Base-by-base conservation (phyloP, 1,140 invertebrate genomes). In the Rhopalosiphum maidis region DNA sequence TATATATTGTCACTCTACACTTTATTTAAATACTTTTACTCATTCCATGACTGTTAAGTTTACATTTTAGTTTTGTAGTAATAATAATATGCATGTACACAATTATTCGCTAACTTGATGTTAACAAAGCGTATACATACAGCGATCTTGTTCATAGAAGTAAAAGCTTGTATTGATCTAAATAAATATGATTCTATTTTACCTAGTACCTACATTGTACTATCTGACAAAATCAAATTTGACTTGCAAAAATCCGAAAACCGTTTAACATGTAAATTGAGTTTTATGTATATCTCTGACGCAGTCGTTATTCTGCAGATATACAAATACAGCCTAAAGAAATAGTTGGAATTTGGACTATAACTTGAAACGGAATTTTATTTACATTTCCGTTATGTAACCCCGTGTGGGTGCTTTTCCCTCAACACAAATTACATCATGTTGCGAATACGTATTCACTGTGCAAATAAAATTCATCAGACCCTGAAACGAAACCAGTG, bases 391-490 rank as follows among this genome's bases (percentile, higher is more conserved):
- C 25, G 41, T 46, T 86, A 46, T 86, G 82, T 85, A 41, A 43
- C 22, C 9, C 23, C 35, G 8, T 85, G 82, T 41, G 21, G 37
- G 37, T 37, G 21, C 35, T 37, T 83, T 35, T 85, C 37, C 37
- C 35, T 85, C 43, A 23, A 85, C 82, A 37, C 35, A 23, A 41
- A 85, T 85, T 43, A 86, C 41, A 46, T 46, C 83, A 86, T 46
- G 41, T 86, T n/a, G 30, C 15, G 43, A 25, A 85, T 85, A 86
- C 85, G 30, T 46, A 85, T 41, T 41, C 30, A 4, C 35, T 48
- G 86, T 48, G 46, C 43, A 87, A 87, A 87, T 87, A 87, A 87
- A 21, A 46, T 87, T 46, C 86, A 48, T 35, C 86, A n/a, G 86
- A 87, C 86, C 86, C 86, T 87, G 86, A 87, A 87, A 48, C 86